These are phyloP conservation scores for Tringa solitaria DNA, from an alignment of 2,113 vertebrate species.

Conservation along the genomic window DNA sequence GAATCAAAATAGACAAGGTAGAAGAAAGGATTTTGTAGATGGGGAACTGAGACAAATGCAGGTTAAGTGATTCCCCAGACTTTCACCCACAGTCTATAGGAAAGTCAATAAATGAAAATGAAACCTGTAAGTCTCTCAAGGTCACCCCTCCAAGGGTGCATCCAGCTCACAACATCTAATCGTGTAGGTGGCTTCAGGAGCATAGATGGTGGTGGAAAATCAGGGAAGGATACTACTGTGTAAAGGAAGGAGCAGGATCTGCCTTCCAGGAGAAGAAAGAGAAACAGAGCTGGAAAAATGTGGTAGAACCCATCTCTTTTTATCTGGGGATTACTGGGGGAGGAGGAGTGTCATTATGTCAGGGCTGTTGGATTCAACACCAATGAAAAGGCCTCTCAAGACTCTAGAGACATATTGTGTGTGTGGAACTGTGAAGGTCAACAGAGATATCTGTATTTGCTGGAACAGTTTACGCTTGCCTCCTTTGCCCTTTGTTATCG, in stretches of 20 bases:
- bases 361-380: neutral
- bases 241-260: neutral
- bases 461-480: neutral
- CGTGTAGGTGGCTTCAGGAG: neutral
- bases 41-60: neutral
- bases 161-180: neutral
- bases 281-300: neutral
- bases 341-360: rapidly evolving
- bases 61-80: neutral
- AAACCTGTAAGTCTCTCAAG: neutral
- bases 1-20: constrained; percentile 24
- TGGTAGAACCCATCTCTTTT: neutral
- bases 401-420: neutral
- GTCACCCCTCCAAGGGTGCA: neutral
- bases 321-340: neutral
- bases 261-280: neutral
- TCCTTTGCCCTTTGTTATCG: neutral
- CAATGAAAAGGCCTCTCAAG: neutral
- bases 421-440: neutral
- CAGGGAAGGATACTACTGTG: neutral
- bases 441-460: neutral
- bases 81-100: neutral
- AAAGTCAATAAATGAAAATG: neutral
- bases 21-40: neutral
- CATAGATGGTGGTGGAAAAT: neutral